Base-by-base conservation (phyloP, 2,888 invertebrate genomes). In the Stenolophus ochropezus region DNA sequence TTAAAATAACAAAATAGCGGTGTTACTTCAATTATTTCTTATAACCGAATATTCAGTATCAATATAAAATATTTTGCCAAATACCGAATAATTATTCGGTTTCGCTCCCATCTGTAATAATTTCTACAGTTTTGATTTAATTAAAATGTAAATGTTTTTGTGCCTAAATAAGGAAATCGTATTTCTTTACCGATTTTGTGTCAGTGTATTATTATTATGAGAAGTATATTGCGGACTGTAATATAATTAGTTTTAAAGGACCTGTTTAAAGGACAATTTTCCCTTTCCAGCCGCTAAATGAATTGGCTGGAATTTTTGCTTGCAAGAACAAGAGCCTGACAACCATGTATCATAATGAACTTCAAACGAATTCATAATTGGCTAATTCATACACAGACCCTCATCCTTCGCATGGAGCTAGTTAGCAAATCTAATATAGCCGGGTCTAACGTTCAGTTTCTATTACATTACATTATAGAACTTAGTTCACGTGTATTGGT, bases 391-490 rank as follows among this genome's bases (percentile, higher is more conserved):
- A 77, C 73, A 73, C 49, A 69, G 47, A 49, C 11, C 49, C 23
- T 73, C 18, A 49, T 20, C 21, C 23, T 21, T 14, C 16, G 16
- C 33, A 58, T 53, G 76, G 27, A 77, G 73, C 61, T 61, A 56
- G 58, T 47, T 77, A 58, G 11, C 20, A 77, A 77, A 77, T 77
- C 77, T 77, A 77, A 77, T 77, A 77, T 61, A 77, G n/a, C 27
- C 47, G 49, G 73, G 47, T 73, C 73, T 73, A 73, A 49, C 73
- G 73, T 73, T 73, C 78, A 51, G 78, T 78, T 78, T 78, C 78
- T 78, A 69, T 78, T 78, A 69, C 78, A 78, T 78, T 78, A 78
- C 69, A 78, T 78, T 78, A 69, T 65, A 58, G 56, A 77, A 77
- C 78, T 78, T 78, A 78, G 78, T 69, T 77, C 77, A 58, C 77